Percentiles rank a stretch among this genome's conserved stretches.
Conservation (phyloP, 2,888 invertebrate genomes). For the Dione juno region DNA sequence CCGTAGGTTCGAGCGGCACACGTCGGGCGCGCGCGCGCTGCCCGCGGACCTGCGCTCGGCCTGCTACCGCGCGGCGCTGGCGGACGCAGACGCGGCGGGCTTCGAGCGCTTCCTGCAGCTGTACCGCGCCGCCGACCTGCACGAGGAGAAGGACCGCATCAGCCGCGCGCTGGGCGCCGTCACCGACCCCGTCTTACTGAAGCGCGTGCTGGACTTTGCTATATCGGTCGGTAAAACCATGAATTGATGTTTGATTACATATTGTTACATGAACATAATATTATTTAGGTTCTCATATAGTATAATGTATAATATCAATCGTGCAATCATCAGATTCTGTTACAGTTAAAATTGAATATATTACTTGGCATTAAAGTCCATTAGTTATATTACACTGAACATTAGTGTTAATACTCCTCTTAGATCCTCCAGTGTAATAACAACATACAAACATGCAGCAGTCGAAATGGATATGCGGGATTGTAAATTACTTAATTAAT, state of each 20-base stretch:
- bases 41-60: constrained; percentile 94
- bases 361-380: not conserved
- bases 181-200: constrained; percentile 87
- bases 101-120: constrained; percentile 91
- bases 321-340: too few relatives aligned
- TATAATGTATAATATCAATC: too few relatives aligned
- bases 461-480: too few relatives aligned
- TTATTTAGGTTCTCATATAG: too few relatives aligned
- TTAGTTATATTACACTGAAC: not conserved
- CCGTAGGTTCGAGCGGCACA: constrained; percentile 86
- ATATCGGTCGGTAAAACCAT: constrained; percentile 90
- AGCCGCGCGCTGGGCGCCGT: constrained; percentile 92
- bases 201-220: constrained; percentile 90
- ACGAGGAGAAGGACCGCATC: constrained; percentile 97
- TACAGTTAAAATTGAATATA: too few relatives aligned
- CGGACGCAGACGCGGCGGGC: constrained; percentile 86
- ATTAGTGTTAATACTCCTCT: too few relatives aligned
- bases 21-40: constrained; percentile 83
- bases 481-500: too few relatives aligned
- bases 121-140: constrained; percentile 92
- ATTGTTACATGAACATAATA: not conserved
- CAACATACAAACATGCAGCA: too few relatives aligned
- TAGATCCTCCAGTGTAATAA: too few relatives aligned
- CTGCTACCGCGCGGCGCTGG: constrained; percentile 93
- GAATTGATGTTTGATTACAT: too few relatives aligned